Evolutionary conservation across 2,888 invertebrate species (phyloP), one percentile per base, ranked within the genome.

Genomic region (Leucozona laternaria): DNA sequence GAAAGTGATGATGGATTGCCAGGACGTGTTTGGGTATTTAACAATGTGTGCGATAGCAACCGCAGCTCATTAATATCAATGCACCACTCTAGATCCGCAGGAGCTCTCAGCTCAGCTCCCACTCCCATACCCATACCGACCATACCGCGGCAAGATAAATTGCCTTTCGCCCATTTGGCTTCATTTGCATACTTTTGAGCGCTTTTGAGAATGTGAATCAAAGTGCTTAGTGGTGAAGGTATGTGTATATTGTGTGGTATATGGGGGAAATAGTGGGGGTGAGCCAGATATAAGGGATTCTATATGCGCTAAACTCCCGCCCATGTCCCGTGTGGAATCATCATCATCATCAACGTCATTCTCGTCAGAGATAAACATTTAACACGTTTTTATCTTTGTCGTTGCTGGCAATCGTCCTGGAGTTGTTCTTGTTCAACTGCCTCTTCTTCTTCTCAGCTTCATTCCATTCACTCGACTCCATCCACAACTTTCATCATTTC

Each of bases 281-380:
- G 34, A 55, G 48, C 15, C 7, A 45, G 13, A 55, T 34, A 60
- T 20, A 72, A 58, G n/a, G 20, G 60, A 53, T n/a, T n/a, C 53
- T 68, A 53, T 50, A 62, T 68, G 68, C 55, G 68, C 55, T 60
- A 60, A 2, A 6, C 62, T 31, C 7, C 5, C 45, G 17, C 15
- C 45, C 40, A 11, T 50, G 53, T 45, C 15, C 45, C 40, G 15
- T 50, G 53, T 25, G 57, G 64, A 71, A 64, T 58, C 79, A 50
- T 77, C 85, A 64, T 82, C 81, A 85, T 82, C 82, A 85, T 80
- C 85, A 82, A 86, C 73, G 86, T 86, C 86, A 82, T 71, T 82
- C 78, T 64, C 70, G 70, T 82, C 71, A 64, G 78, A 91, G 91
- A 91, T 91, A 91, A 91, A 90, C 91, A 91, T 91, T 91, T 91